Percentiles rank a stretch among this genome's conserved stretches.
Conservation (phyloP, 2,113 vertebrate genomes). For the Gila orcuttii region DNA sequence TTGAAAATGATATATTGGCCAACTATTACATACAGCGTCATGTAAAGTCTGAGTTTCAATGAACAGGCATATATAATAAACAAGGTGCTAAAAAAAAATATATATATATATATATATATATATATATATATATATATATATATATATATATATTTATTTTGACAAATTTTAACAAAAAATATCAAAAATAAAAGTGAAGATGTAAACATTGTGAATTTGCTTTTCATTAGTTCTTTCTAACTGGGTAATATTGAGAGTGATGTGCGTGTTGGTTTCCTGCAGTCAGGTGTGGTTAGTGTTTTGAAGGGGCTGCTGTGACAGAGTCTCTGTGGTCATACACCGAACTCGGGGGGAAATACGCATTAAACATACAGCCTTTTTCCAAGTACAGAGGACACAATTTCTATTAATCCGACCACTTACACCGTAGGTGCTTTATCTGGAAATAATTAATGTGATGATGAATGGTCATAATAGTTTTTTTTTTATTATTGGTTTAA, state of each 20-base stretch:
- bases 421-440: background rate
- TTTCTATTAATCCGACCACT: slow-evolving; percentile 37
- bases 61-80: background rate
- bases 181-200: background rate
- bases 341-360: slow-evolving; percentile 43
- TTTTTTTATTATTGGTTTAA: background rate
- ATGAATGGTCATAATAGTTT: background rate
- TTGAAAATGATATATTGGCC: background rate
- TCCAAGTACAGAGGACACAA: slow-evolving; percentile 44
- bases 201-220: background rate
- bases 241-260: background rate
- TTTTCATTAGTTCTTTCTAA: background rate
- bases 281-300: slow-evolving; percentile 41
- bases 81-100: background rate
- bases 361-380: slow-evolving; percentile 17
- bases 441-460: background rate
- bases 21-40: background rate
- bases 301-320: slow-evolving; percentile 28
- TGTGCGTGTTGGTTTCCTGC: slow-evolving; percentile 47
- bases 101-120: background rate
- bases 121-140: background rate
- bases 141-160: background rate
- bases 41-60: background rate
- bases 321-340: slow-evolving; percentile 46
- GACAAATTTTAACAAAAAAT: background rate